phyloP scores from a whole-genome alignment of 2,797 vertebrate species.

The Onychomys leucogaster region DNA sequence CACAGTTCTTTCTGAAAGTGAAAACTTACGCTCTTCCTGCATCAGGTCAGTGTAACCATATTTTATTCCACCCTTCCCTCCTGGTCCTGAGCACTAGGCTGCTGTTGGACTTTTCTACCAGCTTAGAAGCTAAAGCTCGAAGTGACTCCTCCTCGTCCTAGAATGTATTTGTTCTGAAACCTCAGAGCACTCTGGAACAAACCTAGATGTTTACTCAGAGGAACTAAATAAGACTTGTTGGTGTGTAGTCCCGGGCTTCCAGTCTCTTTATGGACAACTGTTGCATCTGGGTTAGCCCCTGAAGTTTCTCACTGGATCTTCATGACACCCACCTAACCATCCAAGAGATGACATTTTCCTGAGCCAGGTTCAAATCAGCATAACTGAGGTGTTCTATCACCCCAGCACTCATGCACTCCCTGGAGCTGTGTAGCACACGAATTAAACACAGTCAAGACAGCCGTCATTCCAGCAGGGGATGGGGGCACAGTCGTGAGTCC shows the following conservation, averaged over 20 bases:
- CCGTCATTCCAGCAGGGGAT: background rate
- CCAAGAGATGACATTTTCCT: background rate
- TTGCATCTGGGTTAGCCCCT: background rate
- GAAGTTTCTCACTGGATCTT: background rate
- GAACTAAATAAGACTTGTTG: background rate
- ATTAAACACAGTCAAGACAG: background rate
- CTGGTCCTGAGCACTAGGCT: background rate
- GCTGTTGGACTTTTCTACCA: background rate
- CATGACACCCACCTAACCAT: background rate
- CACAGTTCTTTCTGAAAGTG: background rate
- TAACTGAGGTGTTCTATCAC: background rate
- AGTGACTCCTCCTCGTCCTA: background rate
- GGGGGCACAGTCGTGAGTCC: background rate
- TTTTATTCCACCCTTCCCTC: background rate
- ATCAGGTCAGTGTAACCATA: background rate
- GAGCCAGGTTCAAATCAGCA: background rate
- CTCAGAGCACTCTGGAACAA: background rate
- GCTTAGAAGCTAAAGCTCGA: background rate
- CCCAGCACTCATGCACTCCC: background rate
- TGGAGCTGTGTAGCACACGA: too few species aligned
- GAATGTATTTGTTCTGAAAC: conserved; percentile 15
- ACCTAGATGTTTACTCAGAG: background rate
- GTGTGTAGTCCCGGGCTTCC: background rate
- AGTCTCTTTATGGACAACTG: accelerated
- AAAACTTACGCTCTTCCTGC: background rate